A percentile compares a stretch with the other conserved stretches of the same genome.
Evolutionary conservation across 2,113 vertebrate genomes (phyloP).

Genomic region (Campylorhamphus procurvoides): DNA sequence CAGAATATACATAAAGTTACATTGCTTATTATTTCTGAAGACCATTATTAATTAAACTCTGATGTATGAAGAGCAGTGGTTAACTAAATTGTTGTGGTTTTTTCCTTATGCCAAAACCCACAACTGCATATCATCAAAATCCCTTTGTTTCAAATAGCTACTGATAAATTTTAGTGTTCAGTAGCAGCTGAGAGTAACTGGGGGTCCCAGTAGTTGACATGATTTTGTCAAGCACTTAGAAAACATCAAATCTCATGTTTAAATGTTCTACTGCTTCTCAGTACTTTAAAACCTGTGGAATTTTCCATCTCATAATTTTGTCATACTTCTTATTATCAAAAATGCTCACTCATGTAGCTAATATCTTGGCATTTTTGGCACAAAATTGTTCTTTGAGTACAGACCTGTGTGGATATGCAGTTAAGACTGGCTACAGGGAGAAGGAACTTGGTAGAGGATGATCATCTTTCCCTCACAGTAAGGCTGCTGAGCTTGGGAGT

Average conservation of each 20-base stretch:
- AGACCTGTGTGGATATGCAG: background rate
- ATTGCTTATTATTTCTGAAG: background rate
- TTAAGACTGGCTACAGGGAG: background rate
- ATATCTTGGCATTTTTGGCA: background rate
- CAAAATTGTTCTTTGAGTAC: background rate
- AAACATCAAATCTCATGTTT: background rate
- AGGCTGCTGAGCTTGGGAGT: background rate
- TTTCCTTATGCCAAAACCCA: background rate
- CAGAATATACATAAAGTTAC: background rate
- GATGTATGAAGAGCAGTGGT: background rate
- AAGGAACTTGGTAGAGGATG: background rate
- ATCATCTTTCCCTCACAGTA: background rate
- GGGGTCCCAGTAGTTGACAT: background rate
- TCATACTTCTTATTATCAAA: background rate
- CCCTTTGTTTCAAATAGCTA: background rate
- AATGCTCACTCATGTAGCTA: background rate
- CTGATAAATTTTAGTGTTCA: background rate
- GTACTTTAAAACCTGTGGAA: background rate
- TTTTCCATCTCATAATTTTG: background rate
- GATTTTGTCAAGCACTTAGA: background rate
- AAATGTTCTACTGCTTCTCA: background rate
- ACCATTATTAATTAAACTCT: background rate
- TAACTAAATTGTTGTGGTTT: background rate
- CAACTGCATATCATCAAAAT: background rate
- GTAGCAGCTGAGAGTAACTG: background rate